phyloP scores from a whole-genome alignment of 2,797 vertebrate species.

The Pelodytes ibericus region DNA sequence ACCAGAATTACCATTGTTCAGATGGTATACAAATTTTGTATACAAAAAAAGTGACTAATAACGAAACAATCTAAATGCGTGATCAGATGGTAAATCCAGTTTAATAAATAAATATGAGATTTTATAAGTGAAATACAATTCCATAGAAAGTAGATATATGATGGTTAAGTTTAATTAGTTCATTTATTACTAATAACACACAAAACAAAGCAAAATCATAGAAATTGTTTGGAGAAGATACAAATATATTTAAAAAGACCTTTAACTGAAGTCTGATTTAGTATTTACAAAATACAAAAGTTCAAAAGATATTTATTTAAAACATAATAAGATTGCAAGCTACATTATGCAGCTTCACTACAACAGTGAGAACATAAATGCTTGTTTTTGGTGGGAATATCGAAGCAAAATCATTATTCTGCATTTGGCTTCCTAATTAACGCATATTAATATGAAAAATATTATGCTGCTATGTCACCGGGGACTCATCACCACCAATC shows the following conservation, averaged over 20 bases:
- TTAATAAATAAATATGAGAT: not conserved
- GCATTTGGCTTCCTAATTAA: not conserved
- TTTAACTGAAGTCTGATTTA: too few relatives aligned
- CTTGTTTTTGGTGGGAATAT: too few relatives aligned
- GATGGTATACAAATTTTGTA: too few relatives aligned
- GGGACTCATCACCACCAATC: not conserved
- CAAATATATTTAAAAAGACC: too few relatives aligned
- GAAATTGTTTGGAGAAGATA: too few relatives aligned
- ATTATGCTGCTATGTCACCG: not conserved
- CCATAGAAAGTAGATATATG: not conserved
- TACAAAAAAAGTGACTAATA: not conserved
- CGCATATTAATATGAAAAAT: slow-evolving; percentile 2
- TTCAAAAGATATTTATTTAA: too few relatives aligned
- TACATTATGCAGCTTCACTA: not conserved
- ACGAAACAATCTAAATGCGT: not conserved
- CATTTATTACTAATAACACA: too few relatives aligned
- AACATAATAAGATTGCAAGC: not conserved
- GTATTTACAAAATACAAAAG: too few relatives aligned
- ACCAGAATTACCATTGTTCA: too few relatives aligned
- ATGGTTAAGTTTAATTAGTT: not conserved
- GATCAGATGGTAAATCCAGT: too few relatives aligned
- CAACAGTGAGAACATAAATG: not conserved
- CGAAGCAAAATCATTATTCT: not conserved
- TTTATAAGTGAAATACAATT: not conserved
- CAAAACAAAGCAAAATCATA: too few relatives aligned